A percentile compares a stretch with the other conserved stretches of the same genome.
Evolutionary conservation across 2,113 vertebrate species (phyloP).

Genomic region (Axis porcinus): DNA sequence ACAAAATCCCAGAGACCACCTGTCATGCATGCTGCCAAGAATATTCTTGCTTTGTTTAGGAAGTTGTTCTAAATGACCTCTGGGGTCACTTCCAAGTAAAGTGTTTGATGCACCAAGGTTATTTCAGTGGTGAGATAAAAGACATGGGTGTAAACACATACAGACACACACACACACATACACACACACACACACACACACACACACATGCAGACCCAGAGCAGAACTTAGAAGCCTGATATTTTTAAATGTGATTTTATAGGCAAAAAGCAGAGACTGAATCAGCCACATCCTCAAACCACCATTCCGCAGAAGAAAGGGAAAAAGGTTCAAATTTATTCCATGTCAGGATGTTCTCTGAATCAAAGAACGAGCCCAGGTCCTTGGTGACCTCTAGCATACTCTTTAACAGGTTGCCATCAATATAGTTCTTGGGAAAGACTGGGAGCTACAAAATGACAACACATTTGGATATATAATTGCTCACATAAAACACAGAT

Average conservation of each 20-base stretch:
- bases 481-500: neutral
- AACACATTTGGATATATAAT: neutral
- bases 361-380: conserved; percentile 7
- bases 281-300: neutral
- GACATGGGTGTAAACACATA: neutral
- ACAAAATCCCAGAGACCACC: conserved; percentile 32
- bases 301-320: neutral
- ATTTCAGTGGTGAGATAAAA: conserved; percentile 14
- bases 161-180: no score
- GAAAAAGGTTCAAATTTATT: neutral
- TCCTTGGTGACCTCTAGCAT: neutral
- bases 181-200: neutral
- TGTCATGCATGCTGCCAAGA: neutral
- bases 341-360: neutral
- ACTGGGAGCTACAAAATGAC: neutral
- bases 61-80: conserved; percentile 58
- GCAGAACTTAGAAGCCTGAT: neutral
- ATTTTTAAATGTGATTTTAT: neutral
- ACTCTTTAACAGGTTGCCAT: neutral
- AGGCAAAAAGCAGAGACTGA: neutral
- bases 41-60: conserved; percentile 32
- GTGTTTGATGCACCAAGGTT: conserved; percentile 4
- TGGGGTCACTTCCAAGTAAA: conserved; percentile 32
- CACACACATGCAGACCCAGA: neutral
- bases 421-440: neutral